phyloP scores from a whole-genome alignment of 64 coral and sea anemone species.

The Dendronephthya gigantea region DNA sequence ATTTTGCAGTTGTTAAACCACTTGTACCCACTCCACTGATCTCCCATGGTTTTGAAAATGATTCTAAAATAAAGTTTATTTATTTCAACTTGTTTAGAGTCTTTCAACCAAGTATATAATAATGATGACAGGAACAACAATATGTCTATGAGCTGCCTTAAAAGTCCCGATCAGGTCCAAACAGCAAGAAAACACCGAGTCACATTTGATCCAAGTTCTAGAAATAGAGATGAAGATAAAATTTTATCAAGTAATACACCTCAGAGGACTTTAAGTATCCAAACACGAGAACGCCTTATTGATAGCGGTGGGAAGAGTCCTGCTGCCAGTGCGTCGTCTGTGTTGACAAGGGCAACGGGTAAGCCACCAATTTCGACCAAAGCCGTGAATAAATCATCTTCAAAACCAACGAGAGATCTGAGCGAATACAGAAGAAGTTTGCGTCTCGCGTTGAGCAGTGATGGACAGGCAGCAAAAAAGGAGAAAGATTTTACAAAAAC shows the following conservation, averaged over 20 bases:
- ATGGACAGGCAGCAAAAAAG: background rate
- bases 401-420: background rate
- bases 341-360: background rate
- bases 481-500: background rate
- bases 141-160: background rate
- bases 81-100: background rate
- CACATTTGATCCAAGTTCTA: background rate
- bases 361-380: background rate
- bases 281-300: background rate
- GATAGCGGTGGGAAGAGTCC: background rate
- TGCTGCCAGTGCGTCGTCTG: background rate
- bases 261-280: background rate
- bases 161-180: background rate
- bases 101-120: background rate
- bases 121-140: constrained; percentile 5
- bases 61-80: background rate
- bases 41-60: background rate
- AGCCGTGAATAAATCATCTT: background rate
- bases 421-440: background rate
- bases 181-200: background rate
- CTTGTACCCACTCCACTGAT: too few relatives aligned
- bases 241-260: background rate
- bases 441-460: background rate
- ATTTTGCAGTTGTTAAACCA: too few relatives aligned
- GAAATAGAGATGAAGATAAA: background rate